Percentiles rank a stretch among this genome's conserved stretches.
phyloP scores from a whole-genome alignment of 1,140 invertebrate genomes.

The Neocloeon triangulifer region DNA sequence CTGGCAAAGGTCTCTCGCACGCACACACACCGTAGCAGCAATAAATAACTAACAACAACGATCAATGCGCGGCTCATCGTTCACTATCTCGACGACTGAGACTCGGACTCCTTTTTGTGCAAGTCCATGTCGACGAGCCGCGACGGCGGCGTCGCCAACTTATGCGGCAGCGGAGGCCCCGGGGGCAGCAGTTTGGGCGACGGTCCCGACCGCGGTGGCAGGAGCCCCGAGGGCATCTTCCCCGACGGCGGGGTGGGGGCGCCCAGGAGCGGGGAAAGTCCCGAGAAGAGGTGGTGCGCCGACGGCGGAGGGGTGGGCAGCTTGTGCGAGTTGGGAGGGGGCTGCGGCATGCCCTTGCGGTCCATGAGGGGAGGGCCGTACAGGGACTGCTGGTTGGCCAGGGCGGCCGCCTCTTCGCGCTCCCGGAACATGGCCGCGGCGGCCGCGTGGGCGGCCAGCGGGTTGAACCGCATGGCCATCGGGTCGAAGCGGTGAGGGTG shows the following conservation, averaged over 20 bases:
- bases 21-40: no score
- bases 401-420: no score
- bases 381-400: no score
- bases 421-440: slow-evolving; percentile 12
- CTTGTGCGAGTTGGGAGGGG: slow-evolving; percentile 20
- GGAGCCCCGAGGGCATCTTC: slow-evolving; percentile 25
- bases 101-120: slow-evolving; percentile 24
- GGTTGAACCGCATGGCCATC: slow-evolving; percentile 14
- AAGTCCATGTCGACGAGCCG: slow-evolving; percentile 18
- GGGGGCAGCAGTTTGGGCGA: slow-evolving; percentile 36
- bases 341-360: slow-evolving; percentile 16
- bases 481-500: slow-evolving; percentile 16
- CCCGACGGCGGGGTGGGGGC: no score
- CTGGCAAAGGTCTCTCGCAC: no score
- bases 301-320: no score
- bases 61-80: no score
- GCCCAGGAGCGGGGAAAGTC: no score
- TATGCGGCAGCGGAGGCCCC: slow-evolving; percentile 28
- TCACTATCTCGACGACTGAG: slow-evolving; percentile 25
- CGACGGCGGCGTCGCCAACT: slow-evolving; percentile 7
- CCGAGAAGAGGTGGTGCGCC: no score
- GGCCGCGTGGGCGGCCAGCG: slow-evolving; percentile 25
- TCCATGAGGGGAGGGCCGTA: slow-evolving; percentile 9
- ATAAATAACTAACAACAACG: no score
- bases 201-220: slow-evolving; percentile 19